These are phyloP conservation scores for Ailurus styani DNA, from an alignment of 2,113 vertebrate genomes.

Conservation along the genomic window DNA sequence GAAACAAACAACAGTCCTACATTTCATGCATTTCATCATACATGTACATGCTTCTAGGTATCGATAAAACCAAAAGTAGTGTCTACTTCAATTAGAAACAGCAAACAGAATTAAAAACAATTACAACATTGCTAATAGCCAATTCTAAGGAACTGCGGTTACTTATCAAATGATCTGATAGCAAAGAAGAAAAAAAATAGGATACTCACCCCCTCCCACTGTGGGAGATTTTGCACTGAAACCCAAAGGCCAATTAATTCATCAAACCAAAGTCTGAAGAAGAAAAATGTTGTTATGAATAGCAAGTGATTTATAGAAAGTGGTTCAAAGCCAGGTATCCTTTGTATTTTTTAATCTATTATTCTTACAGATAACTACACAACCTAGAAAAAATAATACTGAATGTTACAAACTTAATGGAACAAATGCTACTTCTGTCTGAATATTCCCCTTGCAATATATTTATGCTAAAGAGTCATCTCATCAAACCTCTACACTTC, in stretches of 20 bases:
- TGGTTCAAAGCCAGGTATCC: constrained; percentile 31
- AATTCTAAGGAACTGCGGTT: not conserved
- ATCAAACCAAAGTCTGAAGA: constrained; percentile 95
- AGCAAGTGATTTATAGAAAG: constrained; percentile 50
- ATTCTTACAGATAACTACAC: constrained; percentile 37
- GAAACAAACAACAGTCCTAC: not conserved
- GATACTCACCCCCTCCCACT: constrained; percentile 96
- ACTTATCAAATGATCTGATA: not conserved
- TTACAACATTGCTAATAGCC: not conserved
- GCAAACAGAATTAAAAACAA: not conserved
- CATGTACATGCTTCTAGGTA: not conserved
- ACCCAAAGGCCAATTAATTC: constrained; percentile 95
- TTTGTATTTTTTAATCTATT: constrained; percentile 49
- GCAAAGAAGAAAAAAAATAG: not conserved
- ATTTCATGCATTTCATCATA: not conserved
- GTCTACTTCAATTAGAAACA: not conserved
- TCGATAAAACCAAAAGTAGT: not conserved
- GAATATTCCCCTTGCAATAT: not conserved
- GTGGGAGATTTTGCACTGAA: constrained; percentile 97
- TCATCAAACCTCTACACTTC: not conserved
- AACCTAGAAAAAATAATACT: constrained; percentile 46
- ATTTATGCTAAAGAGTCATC: not conserved
- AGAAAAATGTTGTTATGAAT: constrained; percentile 69
- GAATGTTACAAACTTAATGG: constrained; percentile 42
- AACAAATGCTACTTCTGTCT: constrained; percentile 2